A percentile compares a stretch with the other conserved stretches of the same genome.
Evolutionary conservation across 2,888 invertebrate genomes (phyloP).

Genomic region (Xiphydria camelus): DNA sequence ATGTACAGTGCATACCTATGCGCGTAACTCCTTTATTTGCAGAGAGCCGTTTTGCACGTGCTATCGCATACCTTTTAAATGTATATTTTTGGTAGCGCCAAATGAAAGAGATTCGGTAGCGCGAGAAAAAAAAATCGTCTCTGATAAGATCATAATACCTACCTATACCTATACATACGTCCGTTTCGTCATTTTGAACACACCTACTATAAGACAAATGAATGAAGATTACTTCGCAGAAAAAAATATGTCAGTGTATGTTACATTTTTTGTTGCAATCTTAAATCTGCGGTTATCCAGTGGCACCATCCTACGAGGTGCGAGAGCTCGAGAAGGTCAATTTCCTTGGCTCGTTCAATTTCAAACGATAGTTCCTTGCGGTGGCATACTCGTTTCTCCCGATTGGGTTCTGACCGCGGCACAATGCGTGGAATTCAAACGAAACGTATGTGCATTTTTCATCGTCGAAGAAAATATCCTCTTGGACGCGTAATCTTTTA

Average conservation of each 20-base stretch:
- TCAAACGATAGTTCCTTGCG: constrained; percentile 37
- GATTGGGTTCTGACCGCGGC: constrained; percentile 42
- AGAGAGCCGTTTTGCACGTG: too few relatives aligned
- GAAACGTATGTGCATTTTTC: constrained; percentile 29
- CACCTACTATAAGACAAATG: constrained; percentile 1
- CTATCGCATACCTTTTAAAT: too few relatives aligned
- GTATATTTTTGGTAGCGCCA: too few relatives aligned
- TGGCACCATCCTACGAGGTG: constrained; percentile 23
- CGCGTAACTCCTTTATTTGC: too few relatives aligned
- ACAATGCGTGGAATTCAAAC: constrained; percentile 36
- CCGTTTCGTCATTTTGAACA: too few relatives aligned
- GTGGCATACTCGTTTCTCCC: constrained; percentile 35
- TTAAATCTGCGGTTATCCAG: constrained; percentile 16
- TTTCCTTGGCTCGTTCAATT: constrained; percentile 43
- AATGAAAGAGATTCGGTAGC: too few relatives aligned
- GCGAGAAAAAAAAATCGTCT: too few relatives aligned
- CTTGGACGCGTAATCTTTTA: not conserved
- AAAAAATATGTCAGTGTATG: constrained; percentile 30
- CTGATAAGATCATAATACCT: too few relatives aligned
- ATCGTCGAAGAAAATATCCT: not conserved
- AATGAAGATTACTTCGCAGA: constrained; percentile 3
- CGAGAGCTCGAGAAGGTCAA: constrained; percentile 27
- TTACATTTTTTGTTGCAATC: constrained; percentile 26
- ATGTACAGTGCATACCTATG: too few relatives aligned
- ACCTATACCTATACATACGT: too few relatives aligned